Base-by-base conservation (phyloP, 2,797 vertebrate genomes). In the Pseudomugil tenellus region DNA sequence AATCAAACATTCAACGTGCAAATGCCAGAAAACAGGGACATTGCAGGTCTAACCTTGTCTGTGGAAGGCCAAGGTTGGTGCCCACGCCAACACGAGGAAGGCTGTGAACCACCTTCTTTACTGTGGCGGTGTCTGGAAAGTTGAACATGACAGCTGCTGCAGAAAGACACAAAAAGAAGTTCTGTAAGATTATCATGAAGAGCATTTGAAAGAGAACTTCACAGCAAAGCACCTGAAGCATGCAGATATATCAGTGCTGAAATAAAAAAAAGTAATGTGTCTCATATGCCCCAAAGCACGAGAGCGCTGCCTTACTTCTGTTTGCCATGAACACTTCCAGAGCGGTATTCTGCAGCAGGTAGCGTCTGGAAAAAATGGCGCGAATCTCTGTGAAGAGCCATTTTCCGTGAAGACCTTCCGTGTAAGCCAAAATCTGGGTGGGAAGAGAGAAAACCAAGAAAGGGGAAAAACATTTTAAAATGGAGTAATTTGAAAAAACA, bases 261-360 rank as follows among this genome's bases (percentile, higher is more conserved):
- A 54, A 55, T 56, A 57, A 63, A 49, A 63, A 49, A 60, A 65
- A 14, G 25, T 48, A 0, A 68, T 62, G 39, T 41, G 0, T 46
- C 41, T 26, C 37, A 56, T 7, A 28, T 46, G n/a, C 12, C n/a
- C 21, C 43, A 48, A 32, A 39, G 55, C 35, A 17, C 56, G 5
- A 12, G 17, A n/a, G 46, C 6, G 29, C 19, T 13, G 58, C 34
- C 92, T 89, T 96, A 99, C 98, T 98, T 94, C 97, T 94, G 70
- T 98, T 99, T 86, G 97, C 96, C 96, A 99, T 96, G 90, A 99
- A 98, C 87, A 99, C 95, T 89, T 99, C 98, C 93, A 99, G 88
- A 0, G 97, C 97, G 12, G 97, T 98, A 70, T 97, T 99, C 87
- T 99, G 98, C 75, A 99, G 93, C 62, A 99, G 95, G 80, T 96